Evolutionary conservation across 2,888 invertebrate genomes (phyloP).

Genomic region (Spilarctia lutea): DNA sequence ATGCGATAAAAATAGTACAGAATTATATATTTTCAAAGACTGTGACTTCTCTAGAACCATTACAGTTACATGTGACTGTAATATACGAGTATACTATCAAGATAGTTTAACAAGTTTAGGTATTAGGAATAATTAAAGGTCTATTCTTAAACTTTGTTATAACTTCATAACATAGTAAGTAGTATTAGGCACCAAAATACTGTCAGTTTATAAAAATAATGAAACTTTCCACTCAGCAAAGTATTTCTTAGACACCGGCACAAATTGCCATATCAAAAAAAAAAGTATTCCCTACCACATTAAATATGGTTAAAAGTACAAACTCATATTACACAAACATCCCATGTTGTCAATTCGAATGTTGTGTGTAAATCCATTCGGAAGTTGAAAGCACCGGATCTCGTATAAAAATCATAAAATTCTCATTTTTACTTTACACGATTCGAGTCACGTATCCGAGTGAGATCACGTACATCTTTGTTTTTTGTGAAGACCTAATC

Average conservation of each 20-base stretch:
- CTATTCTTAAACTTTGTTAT: background rate
- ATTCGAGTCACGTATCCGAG: slow-evolving; percentile 69
- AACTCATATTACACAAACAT: slow-evolving; percentile 12
- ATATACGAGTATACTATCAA: too few relatives aligned
- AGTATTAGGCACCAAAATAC: background rate
- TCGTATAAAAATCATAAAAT: slow-evolving; percentile 72
- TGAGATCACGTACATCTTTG: slow-evolving; percentile 71
- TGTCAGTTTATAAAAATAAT: background rate
- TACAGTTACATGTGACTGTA: background rate
- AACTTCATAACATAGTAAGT: too few relatives aligned
- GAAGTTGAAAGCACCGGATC: slow-evolving; percentile 42
- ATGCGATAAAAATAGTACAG: background rate
- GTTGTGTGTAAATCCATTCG: slow-evolving; percentile 44
- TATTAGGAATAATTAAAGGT: background rate
- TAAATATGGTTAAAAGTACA: slow-evolving; percentile 28
- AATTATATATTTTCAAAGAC: background rate
- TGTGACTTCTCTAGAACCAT: background rate
- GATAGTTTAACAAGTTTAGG: too few relatives aligned
- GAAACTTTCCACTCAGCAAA: too few relatives aligned
- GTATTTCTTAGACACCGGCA: too few relatives aligned
- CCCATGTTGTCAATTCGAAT: slow-evolving; percentile 20
- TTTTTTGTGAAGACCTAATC: slow-evolving; percentile 72
- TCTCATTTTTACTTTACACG: slow-evolving; percentile 54
- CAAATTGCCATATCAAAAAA: too few relatives aligned
- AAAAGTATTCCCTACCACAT: slow-evolving; percentile 1